Conservation (phyloP, 2,797 vertebrate species). For the Epinephelus malabaricus region DNA sequence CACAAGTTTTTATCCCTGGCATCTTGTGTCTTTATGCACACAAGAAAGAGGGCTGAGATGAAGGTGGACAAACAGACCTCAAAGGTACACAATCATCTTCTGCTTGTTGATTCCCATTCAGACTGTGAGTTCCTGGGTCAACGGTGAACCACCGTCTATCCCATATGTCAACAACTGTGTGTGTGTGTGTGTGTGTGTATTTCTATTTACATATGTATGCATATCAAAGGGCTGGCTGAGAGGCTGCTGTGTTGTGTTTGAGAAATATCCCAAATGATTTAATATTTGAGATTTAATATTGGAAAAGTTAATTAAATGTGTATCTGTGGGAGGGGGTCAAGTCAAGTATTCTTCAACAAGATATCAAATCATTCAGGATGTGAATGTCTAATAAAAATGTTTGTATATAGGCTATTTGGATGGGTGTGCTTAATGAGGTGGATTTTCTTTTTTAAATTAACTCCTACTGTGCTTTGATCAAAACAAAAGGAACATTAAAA, state of each 20-base stretch:
- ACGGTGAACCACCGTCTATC: conserved; percentile 21
- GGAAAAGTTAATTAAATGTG: conserved; percentile 25
- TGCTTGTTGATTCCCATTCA: conserved; percentile 35
- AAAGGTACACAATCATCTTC: conserved; percentile 32
- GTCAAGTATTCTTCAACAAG: conserved; percentile 25
- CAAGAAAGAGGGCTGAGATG: background rate
- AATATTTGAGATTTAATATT: conserved; percentile 17
- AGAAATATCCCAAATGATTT: conserved; percentile 12
- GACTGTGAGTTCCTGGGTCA: conserved; percentile 24
- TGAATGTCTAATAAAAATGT: conserved; percentile 29
- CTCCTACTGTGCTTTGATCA: conserved; percentile 23
- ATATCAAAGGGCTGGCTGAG: conserved; percentile 9
- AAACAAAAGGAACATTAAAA: background rate
- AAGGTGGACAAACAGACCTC: conserved; percentile 36
- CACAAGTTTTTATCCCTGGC: background rate
- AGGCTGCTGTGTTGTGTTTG: background rate
- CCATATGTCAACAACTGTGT: conserved; percentile 40
- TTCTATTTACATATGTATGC: conserved; percentile 27
- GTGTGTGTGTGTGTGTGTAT: background rate
- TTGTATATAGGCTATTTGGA: conserved; percentile 11
- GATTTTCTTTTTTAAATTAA: background rate
- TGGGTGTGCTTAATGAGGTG: background rate
- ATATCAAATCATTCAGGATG: conserved; percentile 7
- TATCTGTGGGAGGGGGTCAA: conserved; percentile 9
- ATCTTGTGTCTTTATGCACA: background rate